Base-by-base conservation (phyloP, 2,797 vertebrate species). In the Silurus lanzhouensis region DNA sequence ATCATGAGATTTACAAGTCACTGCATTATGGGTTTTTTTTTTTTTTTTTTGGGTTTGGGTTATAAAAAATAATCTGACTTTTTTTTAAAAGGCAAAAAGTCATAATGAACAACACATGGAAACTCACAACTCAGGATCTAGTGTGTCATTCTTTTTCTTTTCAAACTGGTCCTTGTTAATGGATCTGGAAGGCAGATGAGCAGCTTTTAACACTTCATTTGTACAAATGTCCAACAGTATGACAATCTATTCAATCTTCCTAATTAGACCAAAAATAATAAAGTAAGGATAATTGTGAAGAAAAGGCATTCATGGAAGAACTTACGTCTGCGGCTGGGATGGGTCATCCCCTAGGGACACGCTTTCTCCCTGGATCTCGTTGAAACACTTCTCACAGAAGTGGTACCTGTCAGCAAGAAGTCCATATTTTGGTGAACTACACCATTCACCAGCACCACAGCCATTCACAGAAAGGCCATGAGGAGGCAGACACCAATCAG, bases 361-460 rank as follows among this genome's bases (percentile, higher is more conserved):
- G 85, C 95, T 97, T 94, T 99, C 98, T 91, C 98, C 98, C 95
- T 99, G 98, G 96, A 99, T 99, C 96, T 99, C 98, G 93, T 99
- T 99, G 96, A 99, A 99, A 95, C 98, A 99, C 96, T 99, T 99
- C 95, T 99, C 98, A 90, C 98, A 99, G 96, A 97, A 99, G 97
- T 99, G 98, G 97, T 99, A 99, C 98, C 98, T 99, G 97, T 98
- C 94, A 96, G 98, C 97, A 95, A 99, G 91, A 99, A 98, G 97
- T 96, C 97, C 97, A 99, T 97, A 98, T 97, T 97, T 97, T 96
- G 97, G 97, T 99, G 97, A 99, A 97, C 97, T 98, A 95, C 95
- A 96, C 95, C 96, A 52, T 96, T 92, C 92, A 91, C 96, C 97
- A 95, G 95, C 94, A 96, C 96, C 96, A 97, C 94, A 97, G 97